phyloP scores from a whole-genome alignment of 2,888 invertebrate genomes.

The Ennomos fuscantarius region DNA sequence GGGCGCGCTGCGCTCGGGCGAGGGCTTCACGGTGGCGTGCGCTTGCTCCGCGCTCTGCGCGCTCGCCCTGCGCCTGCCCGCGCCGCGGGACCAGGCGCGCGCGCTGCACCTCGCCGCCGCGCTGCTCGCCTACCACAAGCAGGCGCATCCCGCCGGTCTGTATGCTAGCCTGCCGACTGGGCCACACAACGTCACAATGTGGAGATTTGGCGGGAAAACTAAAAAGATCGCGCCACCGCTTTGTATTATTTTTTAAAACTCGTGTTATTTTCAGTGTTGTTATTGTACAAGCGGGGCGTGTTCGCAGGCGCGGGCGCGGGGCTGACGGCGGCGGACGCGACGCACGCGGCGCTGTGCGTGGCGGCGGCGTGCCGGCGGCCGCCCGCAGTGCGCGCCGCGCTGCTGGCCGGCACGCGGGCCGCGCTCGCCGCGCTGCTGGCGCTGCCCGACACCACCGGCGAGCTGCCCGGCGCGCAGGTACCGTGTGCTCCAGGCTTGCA shows the following conservation, averaged over 20 bases:
- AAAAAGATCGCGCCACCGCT: too few relatives aligned
- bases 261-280: too few relatives aligned
- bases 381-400: conserved; percentile 54
- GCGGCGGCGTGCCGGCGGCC: conserved; percentile 89
- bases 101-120: conserved; percentile 95
- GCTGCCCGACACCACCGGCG: conserved; percentile 87
- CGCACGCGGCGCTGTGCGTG: conserved; percentile 94
- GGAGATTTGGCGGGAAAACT: too few relatives aligned
- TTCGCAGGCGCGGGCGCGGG: conserved; percentile 68
- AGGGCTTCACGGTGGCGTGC: conserved; percentile 98
- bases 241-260: too few relatives aligned
- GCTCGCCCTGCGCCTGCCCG: conserved; percentile 87
- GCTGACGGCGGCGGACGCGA: conserved; percentile 98
- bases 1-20: conserved; percentile 96
- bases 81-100: conserved; percentile 82
- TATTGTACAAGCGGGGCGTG: too few relatives aligned
- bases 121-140: conserved; percentile 85
- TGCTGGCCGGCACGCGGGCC: conserved; percentile 79
- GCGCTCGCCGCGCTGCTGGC: conserved; percentile 68
- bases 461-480: conserved; percentile 43
- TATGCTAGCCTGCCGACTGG: too few relatives aligned
- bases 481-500: too few relatives aligned
- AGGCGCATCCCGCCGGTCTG: background rate
- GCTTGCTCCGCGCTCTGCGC: conserved; percentile 96
- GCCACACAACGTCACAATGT: too few relatives aligned